phyloP scores from a whole-genome alignment of 30 jellyfish, hydroid and myxozoan genomes.

The Sanderia malayensis region DNA sequence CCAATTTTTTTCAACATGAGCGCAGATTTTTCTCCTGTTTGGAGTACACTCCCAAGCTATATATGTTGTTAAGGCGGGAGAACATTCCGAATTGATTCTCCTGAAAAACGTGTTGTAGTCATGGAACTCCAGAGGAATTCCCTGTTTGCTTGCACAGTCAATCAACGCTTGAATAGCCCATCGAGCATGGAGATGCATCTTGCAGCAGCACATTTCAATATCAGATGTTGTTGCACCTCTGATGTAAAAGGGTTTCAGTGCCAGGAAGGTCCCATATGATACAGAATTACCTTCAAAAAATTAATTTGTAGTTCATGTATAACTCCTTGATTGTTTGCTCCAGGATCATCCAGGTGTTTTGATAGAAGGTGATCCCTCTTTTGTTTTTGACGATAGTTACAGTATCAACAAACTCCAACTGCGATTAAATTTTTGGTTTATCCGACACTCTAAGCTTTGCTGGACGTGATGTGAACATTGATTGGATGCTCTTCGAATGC shows the following conservation, averaged over 20 bases:
- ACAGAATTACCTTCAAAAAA: constrained; percentile 14
- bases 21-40: constrained; percentile 24
- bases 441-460: constrained; percentile 28
- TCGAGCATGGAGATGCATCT: constrained; percentile 51
- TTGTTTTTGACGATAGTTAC: constrained; percentile 32
- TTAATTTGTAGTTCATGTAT: constrained; percentile 15
- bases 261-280: constrained; percentile 46
- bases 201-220: constrained; percentile 46
- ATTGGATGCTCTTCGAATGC: constrained; percentile 44
- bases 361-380: constrained; percentile 40
- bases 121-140: constrained; percentile 3
- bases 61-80: constrained; percentile 15
- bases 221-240: constrained; percentile 42
- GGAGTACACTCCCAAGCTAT: constrained; percentile 37
- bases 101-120: constrained; percentile 8
- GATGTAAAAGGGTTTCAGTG: constrained; percentile 44
- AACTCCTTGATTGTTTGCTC: constrained; percentile 28
- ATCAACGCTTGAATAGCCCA: constrained; percentile 44
- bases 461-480: constrained; percentile 31
- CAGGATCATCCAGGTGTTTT: constrained; percentile 21
- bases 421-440: constrained; percentile 36
- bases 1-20: constrained; percentile 21
- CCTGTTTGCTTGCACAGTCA: constrained; percentile 30
- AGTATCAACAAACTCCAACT: constrained; percentile 24
- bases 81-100: constrained; percentile 3